phyloP scores from a whole-genome alignment of 2,888 invertebrate species.

The Smittia sp. region DNA sequence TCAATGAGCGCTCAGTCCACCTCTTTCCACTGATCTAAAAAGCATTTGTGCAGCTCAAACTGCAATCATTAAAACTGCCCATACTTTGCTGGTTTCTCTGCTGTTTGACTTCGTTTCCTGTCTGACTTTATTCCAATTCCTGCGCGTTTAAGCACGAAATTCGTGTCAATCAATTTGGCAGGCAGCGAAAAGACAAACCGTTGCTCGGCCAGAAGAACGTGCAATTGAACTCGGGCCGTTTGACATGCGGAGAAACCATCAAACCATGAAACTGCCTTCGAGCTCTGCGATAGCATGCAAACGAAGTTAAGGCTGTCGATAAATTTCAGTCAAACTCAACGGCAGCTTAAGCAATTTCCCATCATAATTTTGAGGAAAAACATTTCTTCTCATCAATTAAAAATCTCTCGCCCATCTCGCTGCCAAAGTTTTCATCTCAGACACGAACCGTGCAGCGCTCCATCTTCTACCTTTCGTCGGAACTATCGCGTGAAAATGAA shows the following conservation, averaged over 20 bases:
- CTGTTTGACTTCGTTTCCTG: constrained; percentile 40
- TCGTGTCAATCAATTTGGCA: constrained; percentile 33
- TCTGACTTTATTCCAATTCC: constrained; percentile 20
- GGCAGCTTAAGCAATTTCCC: not conserved
- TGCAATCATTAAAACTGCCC: constrained; percentile 38
- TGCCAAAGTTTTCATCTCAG: constrained; percentile 37
- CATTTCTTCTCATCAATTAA: too few relatives aligned
- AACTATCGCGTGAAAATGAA: constrained; percentile 29
- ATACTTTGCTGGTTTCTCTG: constrained; percentile 39
- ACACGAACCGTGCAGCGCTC: constrained; percentile 30
- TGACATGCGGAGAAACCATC: not conserved
- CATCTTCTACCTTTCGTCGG: constrained; percentile 20
- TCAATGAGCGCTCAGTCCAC: not conserved
- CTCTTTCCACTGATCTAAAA: not conserved
- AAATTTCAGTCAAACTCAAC: not conserved
- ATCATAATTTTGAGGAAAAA: too few relatives aligned
- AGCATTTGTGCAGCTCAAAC: constrained; percentile 28
- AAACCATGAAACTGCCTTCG: not conserved
- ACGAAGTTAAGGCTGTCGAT: not conserved
- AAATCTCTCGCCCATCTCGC: not conserved
- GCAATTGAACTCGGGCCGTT: not conserved
- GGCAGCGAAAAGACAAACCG: not conserved
- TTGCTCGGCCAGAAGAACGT: not conserved
- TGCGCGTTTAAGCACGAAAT: not conserved
- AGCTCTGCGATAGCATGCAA: not conserved